Evolutionary conservation across 2,888 invertebrate genomes (phyloP).

Genomic region (Hemithea aestivaria): DNA sequence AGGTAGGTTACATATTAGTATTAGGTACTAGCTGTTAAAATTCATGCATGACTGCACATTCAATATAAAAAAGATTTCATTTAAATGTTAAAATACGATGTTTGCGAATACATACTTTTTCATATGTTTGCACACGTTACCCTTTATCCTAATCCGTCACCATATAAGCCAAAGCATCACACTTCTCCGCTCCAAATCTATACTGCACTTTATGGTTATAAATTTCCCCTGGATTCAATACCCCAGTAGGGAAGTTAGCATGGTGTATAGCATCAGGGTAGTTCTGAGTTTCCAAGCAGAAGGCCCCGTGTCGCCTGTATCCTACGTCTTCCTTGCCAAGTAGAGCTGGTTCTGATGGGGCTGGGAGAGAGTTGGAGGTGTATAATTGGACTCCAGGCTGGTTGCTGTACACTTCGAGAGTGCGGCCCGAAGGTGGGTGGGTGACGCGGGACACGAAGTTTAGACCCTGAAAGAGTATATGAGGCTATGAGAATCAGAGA

Average conservation of each 20-base stretch:
- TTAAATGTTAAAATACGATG: no score
- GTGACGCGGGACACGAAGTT: conserved; percentile 71
- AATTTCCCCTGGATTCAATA: conserved; percentile 83
- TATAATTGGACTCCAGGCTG: conserved; percentile 96
- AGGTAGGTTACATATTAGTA: no score
- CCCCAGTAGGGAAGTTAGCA: conserved; percentile 84
- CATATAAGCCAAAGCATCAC: conserved; percentile 24
- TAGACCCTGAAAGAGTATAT: conserved; percentile 40
- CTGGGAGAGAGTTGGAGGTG: conserved; percentile 86
- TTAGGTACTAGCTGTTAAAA: no score
- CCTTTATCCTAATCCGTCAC: conserved; percentile 21
- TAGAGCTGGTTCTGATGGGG: conserved; percentile 55
- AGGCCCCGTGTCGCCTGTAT: conserved; percentile 87
- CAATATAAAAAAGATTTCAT: no score
- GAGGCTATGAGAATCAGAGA: not conserved
- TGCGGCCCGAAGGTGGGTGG: conserved; percentile 85
- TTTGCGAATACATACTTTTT: no score
- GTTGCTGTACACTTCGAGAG: conserved; percentile 87
- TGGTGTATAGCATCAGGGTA: conserved; percentile 94
- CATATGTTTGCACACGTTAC: no score
- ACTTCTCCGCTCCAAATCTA: conserved; percentile 79
- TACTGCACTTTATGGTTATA: conserved; percentile 86
- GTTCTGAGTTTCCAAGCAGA: conserved; percentile 95
- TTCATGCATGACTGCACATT: no score
- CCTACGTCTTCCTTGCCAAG: conserved; percentile 57